A percentile compares a stretch with the other conserved stretches of the same genome.
phyloP scores from a whole-genome alignment of 2,888 invertebrate genomes.

The Stegophylla sp. region DNA sequence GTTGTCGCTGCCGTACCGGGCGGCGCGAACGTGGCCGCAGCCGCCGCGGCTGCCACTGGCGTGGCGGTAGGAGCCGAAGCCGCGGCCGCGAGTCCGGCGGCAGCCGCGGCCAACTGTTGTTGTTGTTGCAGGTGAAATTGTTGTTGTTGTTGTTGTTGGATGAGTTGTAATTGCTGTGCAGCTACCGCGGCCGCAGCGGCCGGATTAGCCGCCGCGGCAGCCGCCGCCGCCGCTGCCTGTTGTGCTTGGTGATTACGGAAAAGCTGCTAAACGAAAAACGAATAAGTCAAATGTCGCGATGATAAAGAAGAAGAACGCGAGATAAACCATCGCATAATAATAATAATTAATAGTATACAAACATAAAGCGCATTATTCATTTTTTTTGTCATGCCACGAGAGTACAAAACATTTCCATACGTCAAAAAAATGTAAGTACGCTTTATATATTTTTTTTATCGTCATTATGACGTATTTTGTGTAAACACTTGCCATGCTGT shows the following conservation, averaged over 20 bases:
- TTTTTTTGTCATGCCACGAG: not conserved
- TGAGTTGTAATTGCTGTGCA: constrained; percentile 75
- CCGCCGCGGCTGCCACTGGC: constrained; percentile 72
- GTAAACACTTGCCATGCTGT: not conserved
- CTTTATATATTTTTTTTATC: not conserved
- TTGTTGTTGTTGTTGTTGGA: constrained; percentile 77
- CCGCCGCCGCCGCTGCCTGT: constrained; percentile 67
- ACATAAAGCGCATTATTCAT: too few relatives aligned
- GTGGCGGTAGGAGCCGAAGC: constrained; percentile 66
- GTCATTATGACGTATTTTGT: not conserved
- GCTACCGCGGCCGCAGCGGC: constrained; percentile 74
- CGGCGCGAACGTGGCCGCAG: constrained; percentile 74
- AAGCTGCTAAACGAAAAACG: constrained; percentile 75
- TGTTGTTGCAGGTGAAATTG: constrained; percentile 67
- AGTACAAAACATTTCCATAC: not conserved
- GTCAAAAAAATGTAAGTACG: not conserved
- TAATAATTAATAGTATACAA: too few relatives aligned
- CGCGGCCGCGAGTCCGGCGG: constrained; percentile 67
- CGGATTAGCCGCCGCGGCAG: constrained; percentile 74
- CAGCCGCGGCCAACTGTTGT: constrained; percentile 66
- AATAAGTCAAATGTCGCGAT: constrained; percentile 11
- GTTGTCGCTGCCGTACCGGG: constrained; percentile 74
- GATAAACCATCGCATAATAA: too few relatives aligned
- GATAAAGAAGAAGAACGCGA: not conserved
- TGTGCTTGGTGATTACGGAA: constrained; percentile 82